phyloP scores from a whole-genome alignment of 2,888 invertebrate genomes.

The Zelleria hepariella region DNA sequence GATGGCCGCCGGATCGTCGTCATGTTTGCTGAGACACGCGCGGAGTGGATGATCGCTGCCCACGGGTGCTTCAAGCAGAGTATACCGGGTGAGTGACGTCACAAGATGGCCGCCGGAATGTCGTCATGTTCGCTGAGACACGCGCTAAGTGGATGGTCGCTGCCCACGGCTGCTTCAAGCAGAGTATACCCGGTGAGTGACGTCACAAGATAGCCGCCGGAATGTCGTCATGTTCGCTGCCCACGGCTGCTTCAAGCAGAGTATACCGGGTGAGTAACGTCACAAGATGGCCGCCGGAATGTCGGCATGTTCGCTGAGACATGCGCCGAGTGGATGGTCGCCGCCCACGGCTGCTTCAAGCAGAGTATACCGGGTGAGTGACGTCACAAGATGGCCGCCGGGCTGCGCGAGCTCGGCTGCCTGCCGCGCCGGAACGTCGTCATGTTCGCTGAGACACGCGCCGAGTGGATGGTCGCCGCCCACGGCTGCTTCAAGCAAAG shows the following conservation, averaged over 20 bases:
- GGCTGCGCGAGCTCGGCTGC: constrained; percentile 85
- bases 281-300: constrained; percentile 77
- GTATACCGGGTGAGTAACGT: constrained; percentile 83
- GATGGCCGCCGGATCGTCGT: constrained; percentile 59
- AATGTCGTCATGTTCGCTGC: constrained; percentile 94
- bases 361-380: constrained; percentile 86
- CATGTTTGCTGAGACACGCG: constrained; percentile 97
- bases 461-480: constrained; percentile 98
- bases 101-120: too few relatives aligned
- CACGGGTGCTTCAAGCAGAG: constrained; percentile 97
- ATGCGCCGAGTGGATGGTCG: constrained; percentile 97
- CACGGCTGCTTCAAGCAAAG: constrained; percentile 97
- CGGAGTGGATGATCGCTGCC: constrained; percentile 98
- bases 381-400: constrained; percentile 88
- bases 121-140: constrained; percentile 97
- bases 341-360: constrained; percentile 96
- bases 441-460: constrained; percentile 97
- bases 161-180: constrained; percentile 96
- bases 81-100: constrained; percentile 80
- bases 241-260: constrained; percentile 95
- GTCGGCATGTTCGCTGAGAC: constrained; percentile 98
- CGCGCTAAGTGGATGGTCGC: constrained; percentile 98
- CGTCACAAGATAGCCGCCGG: too few relatives aligned
- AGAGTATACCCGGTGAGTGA: constrained; percentile 84
- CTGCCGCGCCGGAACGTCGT: constrained; percentile 82